These are phyloP conservation scores for Anabas testudineus DNA, from an alignment of 2,797 vertebrate species.

Conservation along the genomic window DNA sequence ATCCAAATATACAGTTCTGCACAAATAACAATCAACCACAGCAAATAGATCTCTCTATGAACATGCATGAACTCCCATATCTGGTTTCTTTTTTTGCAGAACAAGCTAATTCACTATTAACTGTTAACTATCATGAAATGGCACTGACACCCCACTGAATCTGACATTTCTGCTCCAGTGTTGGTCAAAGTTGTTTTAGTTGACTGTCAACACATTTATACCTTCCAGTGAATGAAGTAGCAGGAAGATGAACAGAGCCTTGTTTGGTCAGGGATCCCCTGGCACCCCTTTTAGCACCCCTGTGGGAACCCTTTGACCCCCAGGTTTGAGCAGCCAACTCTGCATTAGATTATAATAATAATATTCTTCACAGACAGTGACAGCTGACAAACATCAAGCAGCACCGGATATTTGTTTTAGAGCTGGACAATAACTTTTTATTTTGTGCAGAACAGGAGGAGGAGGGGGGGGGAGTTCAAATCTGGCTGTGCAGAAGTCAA, in stretches of 20 bases:
- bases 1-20: background rate
- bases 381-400: constrained; percentile 55
- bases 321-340: constrained; percentile 4
- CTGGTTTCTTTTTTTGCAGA: background rate
- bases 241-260: constrained; percentile 47
- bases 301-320: constrained; percentile 44
- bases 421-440: constrained; percentile 37
- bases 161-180: constrained; percentile 1
- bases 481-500: background rate
- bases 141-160: constrained; percentile 11
- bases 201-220: constrained; percentile 49
- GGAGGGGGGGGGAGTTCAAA: background rate
- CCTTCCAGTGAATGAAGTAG: constrained; percentile 36
- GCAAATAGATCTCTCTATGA: background rate
- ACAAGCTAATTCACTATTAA: background rate
- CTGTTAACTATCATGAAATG: background rate
- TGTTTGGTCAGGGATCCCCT: constrained; percentile 10
- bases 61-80: background rate
- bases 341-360: background rate
- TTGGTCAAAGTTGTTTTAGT: constrained; percentile 25
- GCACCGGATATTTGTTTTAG: constrained; percentile 30
- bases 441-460: constrained; percentile 4
- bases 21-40: background rate
- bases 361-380: constrained; percentile 30
- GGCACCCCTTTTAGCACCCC: constrained; percentile 31